A percentile compares a stretch with the other conserved stretches of the same genome.
phyloP scores from a whole-genome alignment of 2,888 invertebrate genomes.

The Neoitamus cyanurus region DNA sequence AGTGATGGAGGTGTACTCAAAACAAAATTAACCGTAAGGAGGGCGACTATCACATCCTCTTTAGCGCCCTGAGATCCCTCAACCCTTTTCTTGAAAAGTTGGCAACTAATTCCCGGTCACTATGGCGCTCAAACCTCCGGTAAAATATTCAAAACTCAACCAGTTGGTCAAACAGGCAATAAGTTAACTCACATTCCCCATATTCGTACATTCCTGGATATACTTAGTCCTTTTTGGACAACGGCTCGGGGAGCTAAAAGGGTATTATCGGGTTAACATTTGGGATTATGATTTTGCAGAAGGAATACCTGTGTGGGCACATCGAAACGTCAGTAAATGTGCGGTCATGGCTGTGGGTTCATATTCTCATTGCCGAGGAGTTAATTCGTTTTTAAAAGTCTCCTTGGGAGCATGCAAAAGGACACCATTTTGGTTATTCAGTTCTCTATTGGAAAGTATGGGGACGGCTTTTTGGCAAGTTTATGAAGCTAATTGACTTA shows the following conservation, averaged over 20 bases:
- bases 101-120: conserved; percentile 50
- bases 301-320: conserved; percentile 43
- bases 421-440: conserved; percentile 51
- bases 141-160: conserved; percentile 51
- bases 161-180: conserved; percentile 41
- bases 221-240: conserved; percentile 49
- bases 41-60: conserved; percentile 37
- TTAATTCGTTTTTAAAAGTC: conserved; percentile 39
- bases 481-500: conserved; percentile 49
- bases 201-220: conserved; percentile 34
- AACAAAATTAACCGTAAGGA: conserved; percentile 51
- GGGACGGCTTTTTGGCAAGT: conserved; percentile 18
- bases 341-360: conserved; percentile 32
- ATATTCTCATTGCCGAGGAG: conserved; percentile 34
- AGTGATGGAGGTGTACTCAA: conserved; percentile 48
- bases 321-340: conserved; percentile 15
- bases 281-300: conserved; percentile 53
- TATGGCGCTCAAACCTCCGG: conserved; percentile 48
- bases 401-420: conserved; percentile 49
- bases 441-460: conserved; percentile 42
- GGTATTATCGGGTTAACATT: conserved; percentile 56
- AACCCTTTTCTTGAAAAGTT: conserved; percentile 50
- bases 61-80: conserved; percentile 23
- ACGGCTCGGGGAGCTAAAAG: conserved; percentile 50
- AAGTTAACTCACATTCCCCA: conserved; percentile 27